Conservation (phyloP, 2,113 vertebrate species). For the Nannospalax galili region DNA sequence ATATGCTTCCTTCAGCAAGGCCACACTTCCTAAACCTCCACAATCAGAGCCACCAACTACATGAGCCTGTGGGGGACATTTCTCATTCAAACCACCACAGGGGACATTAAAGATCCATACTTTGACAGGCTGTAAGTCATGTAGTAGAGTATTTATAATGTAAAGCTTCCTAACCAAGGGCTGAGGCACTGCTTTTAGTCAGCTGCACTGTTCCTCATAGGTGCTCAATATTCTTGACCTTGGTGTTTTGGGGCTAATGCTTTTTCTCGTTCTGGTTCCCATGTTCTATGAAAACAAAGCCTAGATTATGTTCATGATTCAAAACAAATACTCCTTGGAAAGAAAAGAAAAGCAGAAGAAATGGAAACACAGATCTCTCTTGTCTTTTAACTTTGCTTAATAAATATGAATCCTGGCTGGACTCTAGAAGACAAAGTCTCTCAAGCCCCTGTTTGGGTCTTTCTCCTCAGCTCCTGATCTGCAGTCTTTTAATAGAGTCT, state of each 20-base stretch:
- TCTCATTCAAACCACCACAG: too few species aligned
- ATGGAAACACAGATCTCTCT: neutral
- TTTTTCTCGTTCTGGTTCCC: neutral
- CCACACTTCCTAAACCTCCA: too few species aligned
- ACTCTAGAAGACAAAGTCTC: neutral
- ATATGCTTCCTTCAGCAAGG: too few species aligned
- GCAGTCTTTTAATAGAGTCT: neutral
- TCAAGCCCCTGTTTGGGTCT: neutral
- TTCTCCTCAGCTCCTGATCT: neutral
- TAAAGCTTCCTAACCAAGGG: neutral
- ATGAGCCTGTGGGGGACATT: too few species aligned
- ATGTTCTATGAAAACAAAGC: neutral
- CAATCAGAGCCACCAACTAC: too few species aligned
- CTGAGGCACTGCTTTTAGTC: neutral
- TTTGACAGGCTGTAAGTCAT: neutral
- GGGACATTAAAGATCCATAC: neutral
- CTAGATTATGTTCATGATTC: neutral
- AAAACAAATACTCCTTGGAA: neutral
- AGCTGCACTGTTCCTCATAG: neutral
- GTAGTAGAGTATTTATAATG: neutral
- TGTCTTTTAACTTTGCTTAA: neutral
- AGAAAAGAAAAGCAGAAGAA: neutral
- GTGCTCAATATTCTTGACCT: neutral
- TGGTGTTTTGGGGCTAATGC: neutral
- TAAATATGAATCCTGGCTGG: neutral